Conservation (phyloP, 2,113 vertebrate species). For the Plotosus lineatus region DNA sequence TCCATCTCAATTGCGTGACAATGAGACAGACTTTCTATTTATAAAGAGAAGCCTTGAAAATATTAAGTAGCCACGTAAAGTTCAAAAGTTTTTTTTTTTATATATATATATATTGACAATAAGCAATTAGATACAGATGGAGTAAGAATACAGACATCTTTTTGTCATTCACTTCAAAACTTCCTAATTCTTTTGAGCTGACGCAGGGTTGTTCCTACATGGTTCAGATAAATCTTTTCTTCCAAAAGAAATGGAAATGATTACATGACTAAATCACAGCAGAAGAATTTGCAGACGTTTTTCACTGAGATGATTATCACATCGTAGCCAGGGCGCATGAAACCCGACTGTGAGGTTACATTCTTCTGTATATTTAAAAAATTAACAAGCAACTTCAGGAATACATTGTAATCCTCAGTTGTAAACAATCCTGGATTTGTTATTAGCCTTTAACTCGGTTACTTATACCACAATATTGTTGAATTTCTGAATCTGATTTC, state of each 20-base stretch:
- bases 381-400: background rate
- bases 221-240: background rate
- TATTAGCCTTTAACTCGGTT: background rate
- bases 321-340: background rate
- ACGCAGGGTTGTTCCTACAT: slow-evolving; percentile 10
- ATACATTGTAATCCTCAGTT: background rate
- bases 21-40: background rate
- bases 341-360: background rate
- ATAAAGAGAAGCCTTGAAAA: slow-evolving; percentile 3
- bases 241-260: slow-evolving; percentile 17
- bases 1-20: background rate
- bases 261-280: slow-evolving; percentile 15
- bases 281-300: slow-evolving; percentile 17
- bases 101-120: background rate
- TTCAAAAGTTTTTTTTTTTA: slow-evolving; percentile 26
- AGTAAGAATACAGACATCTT: slow-evolving; percentile 24
- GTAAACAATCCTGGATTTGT: background rate
- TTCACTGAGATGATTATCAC: background rate
- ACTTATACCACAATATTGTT: background rate
- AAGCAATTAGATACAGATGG: slow-evolving; percentile 16
- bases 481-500: background rate
- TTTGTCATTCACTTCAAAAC: background rate
- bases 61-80: background rate
- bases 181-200: slow-evolving; percentile 25
- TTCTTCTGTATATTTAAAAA: background rate